A percentile compares a stretch with the other conserved stretches of the same genome.
Conservation (phyloP, 2,113 vertebrate genomes). For the Oreochromis aureus region DNA sequence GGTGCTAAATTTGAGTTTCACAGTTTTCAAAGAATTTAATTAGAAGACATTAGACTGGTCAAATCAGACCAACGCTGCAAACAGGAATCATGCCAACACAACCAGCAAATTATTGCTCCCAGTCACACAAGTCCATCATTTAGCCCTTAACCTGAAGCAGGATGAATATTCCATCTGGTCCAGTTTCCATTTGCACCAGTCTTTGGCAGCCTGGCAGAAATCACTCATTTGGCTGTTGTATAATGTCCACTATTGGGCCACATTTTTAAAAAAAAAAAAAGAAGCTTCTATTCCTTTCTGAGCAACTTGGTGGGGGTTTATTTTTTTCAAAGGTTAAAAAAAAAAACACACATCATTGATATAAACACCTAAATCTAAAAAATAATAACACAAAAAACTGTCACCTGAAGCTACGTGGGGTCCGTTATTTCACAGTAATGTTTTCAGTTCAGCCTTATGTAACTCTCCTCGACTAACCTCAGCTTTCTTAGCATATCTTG, state of each 20-base stretch:
- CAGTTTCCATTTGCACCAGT: background rate
- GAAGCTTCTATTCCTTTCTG: background rate
- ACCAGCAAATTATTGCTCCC: background rate
- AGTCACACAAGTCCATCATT: background rate
- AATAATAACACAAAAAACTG: background rate
- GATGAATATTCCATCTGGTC: conserved; percentile 17
- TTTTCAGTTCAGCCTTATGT: conserved; percentile 18
- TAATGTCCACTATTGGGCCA: background rate
- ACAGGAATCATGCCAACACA: background rate
- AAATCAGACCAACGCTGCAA: background rate
- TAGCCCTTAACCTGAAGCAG: background rate
- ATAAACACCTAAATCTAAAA: background rate
- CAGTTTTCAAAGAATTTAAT: background rate
- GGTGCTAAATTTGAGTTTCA: background rate
- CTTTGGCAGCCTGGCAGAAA: conserved; percentile 8
- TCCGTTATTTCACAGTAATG: background rate
- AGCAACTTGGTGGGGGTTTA: background rate
- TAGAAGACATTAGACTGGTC: background rate
- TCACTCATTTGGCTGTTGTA: background rate
- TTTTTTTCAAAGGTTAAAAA: background rate
- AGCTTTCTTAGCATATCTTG: background rate
- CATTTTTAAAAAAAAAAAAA: background rate
- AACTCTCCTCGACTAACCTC: conserved; percentile 27
- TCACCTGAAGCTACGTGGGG: background rate
- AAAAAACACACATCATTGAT: rapidly evolving